Base-by-base conservation (phyloP, 2,888 invertebrate genomes). In the Tigriopus californicus region DNA sequence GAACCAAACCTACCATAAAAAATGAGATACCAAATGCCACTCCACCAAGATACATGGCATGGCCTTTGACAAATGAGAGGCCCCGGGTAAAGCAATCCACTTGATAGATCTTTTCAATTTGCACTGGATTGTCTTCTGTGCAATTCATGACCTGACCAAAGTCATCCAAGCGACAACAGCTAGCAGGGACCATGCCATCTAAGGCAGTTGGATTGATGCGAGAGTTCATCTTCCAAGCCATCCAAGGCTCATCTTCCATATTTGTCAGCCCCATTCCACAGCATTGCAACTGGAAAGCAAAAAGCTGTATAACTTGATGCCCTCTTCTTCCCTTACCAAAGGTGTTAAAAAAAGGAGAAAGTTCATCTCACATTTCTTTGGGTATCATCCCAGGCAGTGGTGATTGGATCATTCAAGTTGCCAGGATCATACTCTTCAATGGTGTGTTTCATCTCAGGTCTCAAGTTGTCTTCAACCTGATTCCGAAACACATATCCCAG, bases 401-500 rank as follows among this genome's bases (percentile, higher is more conserved):
- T 84, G 61, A 85, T 79, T 62, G 81, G 78, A 51, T 77, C 76
- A 62, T 79, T 77, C 18, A 76, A 77, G 52, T 82, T n/a, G 1
- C 49, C 55, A 3, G 55, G 41, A 20, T 56, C 82, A 69, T 88
- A 88, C 63, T 79, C 76, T 8, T 80, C 79, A 66, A 88, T 77
- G 1, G 86, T 79, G 18, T 81, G 80, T 64, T 77, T 76, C 84
- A 89, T 82, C 72, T 84, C 82, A 64, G 83, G 79, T 67, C 82
- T 79, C 70, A 88, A 76, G 0, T 83, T 81, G 49, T 78, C 77
- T 58, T 80, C 73, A 41, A 91, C 84, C 71, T 89, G 84, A 68
- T 83, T 83, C 49, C 87, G 78, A 74, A 90, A 92, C 55, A 91
- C 88, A 70, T 88, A 90, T 58, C 87, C 86, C 60, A 92, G 75